Base-by-base conservation (phyloP, 2,888 invertebrate genomes). In the Oxycera nigricornis region DNA sequence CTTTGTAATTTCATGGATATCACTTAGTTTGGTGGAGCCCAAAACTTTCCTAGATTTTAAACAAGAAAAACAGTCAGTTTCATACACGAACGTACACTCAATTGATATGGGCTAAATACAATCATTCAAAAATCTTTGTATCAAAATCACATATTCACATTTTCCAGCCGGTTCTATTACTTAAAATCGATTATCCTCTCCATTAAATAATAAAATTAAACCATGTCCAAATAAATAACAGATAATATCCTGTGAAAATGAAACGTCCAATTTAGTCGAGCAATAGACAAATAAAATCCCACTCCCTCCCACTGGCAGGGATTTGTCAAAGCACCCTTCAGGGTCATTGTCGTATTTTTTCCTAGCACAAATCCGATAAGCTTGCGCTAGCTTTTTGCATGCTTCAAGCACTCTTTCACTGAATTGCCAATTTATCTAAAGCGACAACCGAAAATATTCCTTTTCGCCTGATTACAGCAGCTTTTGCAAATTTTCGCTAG, bases 151-250 rank as follows among this genome's bases (percentile, higher is more conserved):
- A n/a, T n/a, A n/a, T n/a, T n/a, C n/a, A n/a, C n/a, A n/a, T n/a
- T n/a, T n/a, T n/a, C n/a, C n/a, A n/a, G n/a, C n/a, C n/a, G n/a
- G n/a, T n/a, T n/a, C n/a, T n/a, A n/a, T n/a, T n/a, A n/a, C n/a
- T 7, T n/a, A 14, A 46, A 46, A 7, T 59, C 59, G 59, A 59
- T 59, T 59, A 59, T 59, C 59, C 59, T 59, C 59, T 59, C 59
- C 59, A 59, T 59, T 59, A 59, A 59, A 59, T 59, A 28, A 59
- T 59, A 59, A 59, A 2, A 59, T 59, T 30, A 59, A 59, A 1
- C 59, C 59, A 22, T 59, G n/a, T 59, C 26, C n/a, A 28, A 59
- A 59, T 59, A 59, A 59, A 59, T 59, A 59, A 28, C 24, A 0
- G 24, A 20, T 7, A 11, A 7, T 24, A 55, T 2, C 2, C 28